phyloP scores from a whole-genome alignment of 2,888 invertebrate species.

The Troides helena region DNA sequence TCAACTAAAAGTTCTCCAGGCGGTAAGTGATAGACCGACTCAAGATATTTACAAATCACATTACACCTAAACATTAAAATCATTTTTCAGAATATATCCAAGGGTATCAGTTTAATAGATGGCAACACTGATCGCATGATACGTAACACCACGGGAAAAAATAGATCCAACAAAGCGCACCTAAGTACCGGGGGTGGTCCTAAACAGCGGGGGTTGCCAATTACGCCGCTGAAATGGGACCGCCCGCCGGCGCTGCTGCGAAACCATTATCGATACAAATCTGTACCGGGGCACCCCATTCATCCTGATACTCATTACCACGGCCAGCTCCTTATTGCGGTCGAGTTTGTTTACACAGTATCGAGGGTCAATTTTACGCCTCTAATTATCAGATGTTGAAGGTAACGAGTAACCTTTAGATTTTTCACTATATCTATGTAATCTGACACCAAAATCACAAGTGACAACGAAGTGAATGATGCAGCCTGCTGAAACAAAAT shows the following conservation, averaged over 20 bases:
- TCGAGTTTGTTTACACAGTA: neutral
- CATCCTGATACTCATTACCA: slow-evolving; percentile 31
- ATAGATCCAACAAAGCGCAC: neutral
- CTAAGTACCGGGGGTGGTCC: slow-evolving; percentile 28
- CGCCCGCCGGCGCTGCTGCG: slow-evolving; percentile 37
- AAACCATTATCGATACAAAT: slow-evolving; percentile 41
- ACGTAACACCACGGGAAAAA: slow-evolving; percentile 4
- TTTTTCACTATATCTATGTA: no score
- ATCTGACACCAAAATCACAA: no score
- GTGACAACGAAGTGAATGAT: no score
- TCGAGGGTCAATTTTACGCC: no score
- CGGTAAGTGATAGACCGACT: no score
- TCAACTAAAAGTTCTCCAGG: no score
- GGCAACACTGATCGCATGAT: neutral
- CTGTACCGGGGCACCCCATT: slow-evolving; percentile 32
- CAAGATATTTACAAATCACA: no score
- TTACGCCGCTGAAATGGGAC: slow-evolving; percentile 39
- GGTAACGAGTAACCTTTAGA: no score
- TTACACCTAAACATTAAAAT: no score
- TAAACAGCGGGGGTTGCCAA: slow-evolving; percentile 42
- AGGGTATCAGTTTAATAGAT: neutral
- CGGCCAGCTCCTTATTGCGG: slow-evolving; percentile 26
- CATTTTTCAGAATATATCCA: no score
- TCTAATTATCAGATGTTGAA: no score
- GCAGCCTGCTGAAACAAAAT: no score